Evolutionary conservation across 2,888 invertebrate species (phyloP).

Genomic region (Oxyscelio sp.): DNA sequence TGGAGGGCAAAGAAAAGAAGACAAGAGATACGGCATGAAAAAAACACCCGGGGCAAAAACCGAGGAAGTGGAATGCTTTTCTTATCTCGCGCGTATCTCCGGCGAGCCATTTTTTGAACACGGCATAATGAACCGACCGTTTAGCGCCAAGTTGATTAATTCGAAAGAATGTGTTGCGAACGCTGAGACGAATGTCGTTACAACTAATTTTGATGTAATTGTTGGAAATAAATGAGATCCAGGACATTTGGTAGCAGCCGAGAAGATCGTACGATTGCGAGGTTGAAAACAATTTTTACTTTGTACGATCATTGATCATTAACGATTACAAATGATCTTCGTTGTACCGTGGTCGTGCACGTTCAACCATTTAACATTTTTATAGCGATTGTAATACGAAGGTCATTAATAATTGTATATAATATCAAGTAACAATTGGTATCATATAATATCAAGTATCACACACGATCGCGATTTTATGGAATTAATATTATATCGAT

Average conservation of each 20-base stretch:
- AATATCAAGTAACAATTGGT: no score
- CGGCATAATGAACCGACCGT: conserved; percentile 69
- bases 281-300: no score
- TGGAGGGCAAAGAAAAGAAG: conserved; percentile 12
- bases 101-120: conserved; percentile 59
- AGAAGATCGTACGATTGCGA: no score
- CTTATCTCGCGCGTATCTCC: conserved; percentile 70
- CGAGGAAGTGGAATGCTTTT: conserved; percentile 48
- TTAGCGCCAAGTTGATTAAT: conserved; percentile 74
- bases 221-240: conserved; percentile 25
- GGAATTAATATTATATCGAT: no score
- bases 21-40: conserved; percentile 12
- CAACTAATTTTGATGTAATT: conserved; percentile 64
- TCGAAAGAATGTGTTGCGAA: conserved; percentile 58
- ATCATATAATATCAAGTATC: no score
- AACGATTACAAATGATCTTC: no score
- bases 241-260: conserved; percentile 28
- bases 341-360: no score
- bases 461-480: no score
- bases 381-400: no score
- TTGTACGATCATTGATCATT: no score
- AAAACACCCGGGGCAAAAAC: conserved; percentile 40
- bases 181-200: conserved; percentile 61
- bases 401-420: no score
- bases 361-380: no score